Evolutionary conservation across 2,888 invertebrate genomes (phyloP), one percentile per base, ranked within the genome.

Genomic region (Xylota segnis): DNA sequence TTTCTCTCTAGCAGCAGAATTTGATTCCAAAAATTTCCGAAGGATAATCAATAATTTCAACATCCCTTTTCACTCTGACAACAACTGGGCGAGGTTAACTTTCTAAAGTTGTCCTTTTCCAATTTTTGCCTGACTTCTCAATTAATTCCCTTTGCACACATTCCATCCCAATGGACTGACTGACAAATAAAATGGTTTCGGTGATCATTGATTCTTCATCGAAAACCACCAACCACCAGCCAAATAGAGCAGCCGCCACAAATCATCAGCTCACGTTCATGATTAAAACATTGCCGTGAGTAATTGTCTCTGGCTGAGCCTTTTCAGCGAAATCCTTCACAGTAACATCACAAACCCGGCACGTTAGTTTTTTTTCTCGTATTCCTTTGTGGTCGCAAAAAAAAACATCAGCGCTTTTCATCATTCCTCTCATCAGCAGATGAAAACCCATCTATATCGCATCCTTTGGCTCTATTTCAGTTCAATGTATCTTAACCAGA

Each of bases 281-380:
- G 74, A 79, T 79, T 79, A 79, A 79, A 74, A 74, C 65, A 34
- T 66, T 66, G 34, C 74, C 50, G 50, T 52, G 58, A 74, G 50
- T 74, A 43, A 74, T 59, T 81, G 65, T 74, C 79, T 59, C 43
- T 52, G 74, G 50, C 47, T 40, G 32, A 23, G 65, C 50, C 50
- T 66, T 65, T 79, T 47, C 12, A 4, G 37, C 56, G 18, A 6
- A 70, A 18, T 7, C 56, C 58, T 43, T 58, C 70, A 45, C 70
- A 6, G 32, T 23, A 58, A 16, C 12, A 16, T 4, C 16, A 14
- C 23, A 54, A 68, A 34, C 4, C 10, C 6, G 12, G 47, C 47
- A 32, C n/a, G 32, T n/a, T 61, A 3, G n/a, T 23, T 12, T n/a
- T 18, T 40, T 52, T 66, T 52, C n/a, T 6, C 4, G 5, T 4